Evolutionary conservation across 2,113 vertebrate species (phyloP).

Genomic region (Phylloscopus trochiloides): DNA sequence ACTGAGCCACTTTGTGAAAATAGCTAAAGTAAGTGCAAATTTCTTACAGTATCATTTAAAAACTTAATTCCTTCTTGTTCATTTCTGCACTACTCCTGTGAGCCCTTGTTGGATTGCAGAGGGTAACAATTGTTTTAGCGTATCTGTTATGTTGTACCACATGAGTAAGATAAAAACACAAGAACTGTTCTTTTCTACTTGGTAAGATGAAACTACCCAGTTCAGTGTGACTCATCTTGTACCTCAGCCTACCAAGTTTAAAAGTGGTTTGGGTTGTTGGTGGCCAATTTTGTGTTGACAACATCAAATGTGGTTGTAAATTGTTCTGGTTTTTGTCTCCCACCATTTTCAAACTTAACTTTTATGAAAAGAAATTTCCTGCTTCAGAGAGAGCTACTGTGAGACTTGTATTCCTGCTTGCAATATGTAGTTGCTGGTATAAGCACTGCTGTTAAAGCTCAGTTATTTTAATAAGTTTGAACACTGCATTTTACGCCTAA

Average conservation of each 20-base stretch:
- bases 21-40: conserved; percentile 88
- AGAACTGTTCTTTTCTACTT: background rate
- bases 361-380: background rate
- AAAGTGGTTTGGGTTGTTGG: background rate
- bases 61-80: background rate
- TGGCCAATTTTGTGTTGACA: background rate
- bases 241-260: background rate
- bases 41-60: background rate
- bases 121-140: background rate
- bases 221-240: background rate
- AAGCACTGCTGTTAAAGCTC: background rate
- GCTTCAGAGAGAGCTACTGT: background rate
- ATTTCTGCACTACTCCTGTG: background rate
- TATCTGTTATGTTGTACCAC: background rate
- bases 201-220: background rate
- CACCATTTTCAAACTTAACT: background rate
- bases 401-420: background rate
- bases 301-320: background rate
- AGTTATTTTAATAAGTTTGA: background rate
- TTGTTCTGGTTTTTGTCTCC: background rate
- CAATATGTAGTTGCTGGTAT: background rate
- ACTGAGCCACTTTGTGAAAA: conserved; percentile 95
- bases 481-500: background rate
- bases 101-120: background rate
- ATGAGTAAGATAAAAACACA: background rate